Evolutionary conservation across 2,113 vertebrate genomes (phyloP).

Genomic region (Pampusana beccarii): DNA sequence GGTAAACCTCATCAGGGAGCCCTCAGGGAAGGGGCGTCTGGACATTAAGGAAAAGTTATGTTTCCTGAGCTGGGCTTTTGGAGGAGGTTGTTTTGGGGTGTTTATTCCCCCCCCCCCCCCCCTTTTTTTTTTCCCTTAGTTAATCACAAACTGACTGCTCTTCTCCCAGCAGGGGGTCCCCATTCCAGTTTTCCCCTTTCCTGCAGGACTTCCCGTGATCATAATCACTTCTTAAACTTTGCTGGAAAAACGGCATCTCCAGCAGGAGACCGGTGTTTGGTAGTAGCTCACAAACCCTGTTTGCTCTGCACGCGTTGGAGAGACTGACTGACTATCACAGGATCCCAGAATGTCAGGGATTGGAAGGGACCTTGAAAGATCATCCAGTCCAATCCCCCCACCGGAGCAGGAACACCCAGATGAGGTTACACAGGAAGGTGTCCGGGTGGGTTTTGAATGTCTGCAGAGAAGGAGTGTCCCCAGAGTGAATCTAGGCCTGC

Average conservation of each 20-base stretch:
- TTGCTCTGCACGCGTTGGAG: background rate
- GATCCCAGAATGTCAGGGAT: too few relatives aligned
- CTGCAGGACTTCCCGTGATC: background rate
- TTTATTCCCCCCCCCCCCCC: background rate
- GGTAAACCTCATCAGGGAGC: background rate
- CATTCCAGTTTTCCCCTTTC: background rate
- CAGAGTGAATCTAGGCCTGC: fast-evolving
- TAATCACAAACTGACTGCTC: background rate
- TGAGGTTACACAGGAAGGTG: too few relatives aligned
- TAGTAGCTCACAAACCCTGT: background rate
- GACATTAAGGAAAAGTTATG: background rate
- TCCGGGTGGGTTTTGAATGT: too few relatives aligned
- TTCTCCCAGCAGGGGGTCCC: background rate
- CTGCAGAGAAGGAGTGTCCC: background rate
- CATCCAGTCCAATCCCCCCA: too few relatives aligned
- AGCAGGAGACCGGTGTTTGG: background rate
- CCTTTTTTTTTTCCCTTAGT: too few relatives aligned
- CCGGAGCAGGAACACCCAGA: too few relatives aligned
- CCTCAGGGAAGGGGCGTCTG: background rate
- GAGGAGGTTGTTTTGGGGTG: background rate
- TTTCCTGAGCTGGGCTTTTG: background rate
- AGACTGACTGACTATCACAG: background rate
- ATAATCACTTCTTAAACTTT: background rate
- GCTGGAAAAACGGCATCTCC: background rate
- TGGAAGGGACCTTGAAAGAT: too few relatives aligned